phyloP scores from a whole-genome alignment of 2,888 invertebrate species.

The Metellina segmentata region DNA sequence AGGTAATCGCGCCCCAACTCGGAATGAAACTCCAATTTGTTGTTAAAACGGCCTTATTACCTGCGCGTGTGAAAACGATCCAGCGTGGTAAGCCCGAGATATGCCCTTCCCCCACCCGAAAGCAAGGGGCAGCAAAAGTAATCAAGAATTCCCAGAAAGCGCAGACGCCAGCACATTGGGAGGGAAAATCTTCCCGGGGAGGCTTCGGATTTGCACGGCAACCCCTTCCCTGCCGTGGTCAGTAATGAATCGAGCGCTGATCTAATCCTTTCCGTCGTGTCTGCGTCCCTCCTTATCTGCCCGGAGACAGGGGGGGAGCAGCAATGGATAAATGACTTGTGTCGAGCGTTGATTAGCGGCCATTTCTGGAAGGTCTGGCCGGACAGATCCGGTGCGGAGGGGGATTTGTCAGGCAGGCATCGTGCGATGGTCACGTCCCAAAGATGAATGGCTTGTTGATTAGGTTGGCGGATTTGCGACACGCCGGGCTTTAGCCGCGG shows the following conservation, averaged over 20 bases:
- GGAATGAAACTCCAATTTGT: too few species aligned
- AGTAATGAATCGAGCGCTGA: constrained; percentile 65
- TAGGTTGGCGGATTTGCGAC: constrained; percentile 66
- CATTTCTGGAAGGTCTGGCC: constrained; percentile 71
- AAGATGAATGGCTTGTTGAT: constrained; percentile 76
- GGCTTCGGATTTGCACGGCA: constrained; percentile 7
- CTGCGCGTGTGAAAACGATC: not conserved
- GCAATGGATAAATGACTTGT: constrained; percentile 67
- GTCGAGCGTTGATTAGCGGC: constrained; percentile 71
- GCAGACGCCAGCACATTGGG: constrained; percentile 12
- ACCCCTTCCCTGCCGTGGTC: constrained; percentile 43
- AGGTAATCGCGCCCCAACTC: too few species aligned
- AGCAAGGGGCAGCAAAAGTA: constrained; percentile 34
- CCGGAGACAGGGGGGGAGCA: constrained; percentile 14
- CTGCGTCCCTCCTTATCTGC: constrained; percentile 51
- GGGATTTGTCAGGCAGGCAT: constrained; percentile 60
- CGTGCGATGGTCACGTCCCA: constrained; percentile 55
- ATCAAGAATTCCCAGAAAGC: constrained; percentile 55
- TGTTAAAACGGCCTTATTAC: not conserved
- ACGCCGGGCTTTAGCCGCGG: not conserved
- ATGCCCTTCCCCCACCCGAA: constrained; percentile 6
- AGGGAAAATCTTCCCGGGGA: constrained; percentile 17
- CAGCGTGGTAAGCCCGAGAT: constrained; percentile 29
- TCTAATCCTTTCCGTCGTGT: constrained; percentile 44
- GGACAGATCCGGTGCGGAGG: constrained; percentile 55